These are phyloP conservation scores for Adrianichthys oophorus DNA, from an alignment of 2,797 vertebrate species.

Conservation along the genomic window DNA sequence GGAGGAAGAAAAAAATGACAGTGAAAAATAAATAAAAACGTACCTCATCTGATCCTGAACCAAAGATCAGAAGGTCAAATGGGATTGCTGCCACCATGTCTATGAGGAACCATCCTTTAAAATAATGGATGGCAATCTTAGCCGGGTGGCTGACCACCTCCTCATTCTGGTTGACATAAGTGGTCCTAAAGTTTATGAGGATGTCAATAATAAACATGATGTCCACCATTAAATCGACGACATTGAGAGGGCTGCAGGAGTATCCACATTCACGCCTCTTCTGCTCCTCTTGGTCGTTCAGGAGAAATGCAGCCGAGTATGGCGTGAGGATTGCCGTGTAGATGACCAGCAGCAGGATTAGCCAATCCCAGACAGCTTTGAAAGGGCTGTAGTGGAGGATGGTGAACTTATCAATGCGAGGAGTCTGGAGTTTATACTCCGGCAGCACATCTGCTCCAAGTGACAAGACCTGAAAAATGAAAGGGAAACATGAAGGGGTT, in stretches of 20 bases:
- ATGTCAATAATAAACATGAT: conserved; percentile 99
- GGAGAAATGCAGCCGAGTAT: conserved; percentile 96
- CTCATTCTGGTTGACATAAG: conserved; percentile 97
- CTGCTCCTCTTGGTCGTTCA: conserved; percentile 93
- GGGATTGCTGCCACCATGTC: conserved; percentile 99
- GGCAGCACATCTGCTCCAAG: conserved; percentile 96
- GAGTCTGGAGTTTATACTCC: conserved; percentile 96
- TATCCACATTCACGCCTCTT: conserved; percentile 94
- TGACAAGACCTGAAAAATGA: conserved; percentile 87
- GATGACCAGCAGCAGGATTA: conserved; percentile 95
- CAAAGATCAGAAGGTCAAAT: conserved; percentile 99
- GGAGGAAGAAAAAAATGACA: conserved; percentile 29
- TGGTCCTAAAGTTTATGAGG: conserved; percentile 99
- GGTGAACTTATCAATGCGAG: conserved; percentile 97
- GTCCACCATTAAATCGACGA: conserved; percentile 98
- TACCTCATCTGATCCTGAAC: conserved; percentile 99
- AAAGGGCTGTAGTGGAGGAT: conserved; percentile 99
- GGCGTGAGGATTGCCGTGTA: conserved; percentile 98
- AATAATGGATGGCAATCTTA: conserved; percentile 98
- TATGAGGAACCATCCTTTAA: conserved; percentile 99
- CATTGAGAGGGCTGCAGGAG: conserved; percentile 95
- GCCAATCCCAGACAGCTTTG: conserved; percentile 99
- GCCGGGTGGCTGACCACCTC: conserved; percentile 98
- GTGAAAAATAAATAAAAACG: conserved; percentile 34
- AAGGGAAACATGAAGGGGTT: too few species aligned